Evolutionary conservation across 92 coral and sea anemone species (phyloP), one percentile per base, ranked within the genome.

Genomic region (Anthopleura xanthogrammica): DNA sequence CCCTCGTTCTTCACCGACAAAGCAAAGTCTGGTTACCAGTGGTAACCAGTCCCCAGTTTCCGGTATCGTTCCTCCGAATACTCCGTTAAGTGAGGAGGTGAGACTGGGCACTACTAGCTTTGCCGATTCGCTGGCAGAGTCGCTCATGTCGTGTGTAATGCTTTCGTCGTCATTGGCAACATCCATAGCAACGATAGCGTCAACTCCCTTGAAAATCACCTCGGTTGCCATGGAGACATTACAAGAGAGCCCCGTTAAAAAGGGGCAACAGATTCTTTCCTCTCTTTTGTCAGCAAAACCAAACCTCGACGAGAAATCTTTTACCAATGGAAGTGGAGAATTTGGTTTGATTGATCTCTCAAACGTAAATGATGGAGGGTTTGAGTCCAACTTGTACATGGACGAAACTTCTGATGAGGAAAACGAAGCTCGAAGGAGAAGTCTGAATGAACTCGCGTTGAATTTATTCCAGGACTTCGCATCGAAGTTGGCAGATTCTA

Each of bases 101-200:
- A 48, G 76, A 65, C 79, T 85, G 70, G 78, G 78, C 40, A 70
- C 81, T 52, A 85, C 78, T 52, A 91, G 93, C 84, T 93, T 93
- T 72, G 93, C 97, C 54, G 95, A 91, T 80, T 84, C 91, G 48
- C 97, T 93, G 39, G 90, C 90, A 23, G 87, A 87, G 48, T 87
- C 97, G 17, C 88, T 93, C 41, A 66, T 89, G 79, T 87, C 90
- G 17, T 93, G 95, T 66, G 89, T 93, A 42, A 85, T 89, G 82
- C 78, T 87, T 60, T 86, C 97, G 74, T 91, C 97, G 83, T 91
- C 97, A 12, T 83, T 93, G 17, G 93, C 94, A 77, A 87, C 81
- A 71, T 87, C 88, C 88, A 93, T 93, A 66, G 94, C 97, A 80
- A 84, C 91, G 40, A 74, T 86, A 20, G 94, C 97, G 41, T 78